These are phyloP conservation scores for Tipula vernalis DNA, from an alignment of 2,888 invertebrate species.

Conservation along the genomic window DNA sequence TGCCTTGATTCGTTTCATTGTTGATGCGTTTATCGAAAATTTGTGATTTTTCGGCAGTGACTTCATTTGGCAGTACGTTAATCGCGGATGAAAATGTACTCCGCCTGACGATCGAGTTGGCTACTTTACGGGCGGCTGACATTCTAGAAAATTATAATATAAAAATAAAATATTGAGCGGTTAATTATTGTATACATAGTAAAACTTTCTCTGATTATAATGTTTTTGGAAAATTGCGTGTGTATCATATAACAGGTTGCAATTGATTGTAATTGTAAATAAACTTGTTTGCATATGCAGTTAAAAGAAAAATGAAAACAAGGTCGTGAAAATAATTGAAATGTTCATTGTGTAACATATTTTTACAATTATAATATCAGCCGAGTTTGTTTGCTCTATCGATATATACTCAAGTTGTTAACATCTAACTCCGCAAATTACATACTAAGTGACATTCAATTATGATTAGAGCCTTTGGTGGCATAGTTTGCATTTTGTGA, in stretches of 20 bases:
- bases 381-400: neutral
- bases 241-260: neutral
- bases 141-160: neutral
- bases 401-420: neutral
- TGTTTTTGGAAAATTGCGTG: neutral
- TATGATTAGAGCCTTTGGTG: neutral
- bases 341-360: neutral
- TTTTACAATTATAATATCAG: neutral
- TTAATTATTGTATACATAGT: too few species aligned
- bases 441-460: neutral
- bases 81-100: constrained; percentile 27
- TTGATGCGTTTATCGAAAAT: neutral
- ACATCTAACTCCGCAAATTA: neutral
- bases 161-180: neutral
- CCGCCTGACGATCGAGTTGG: constrained; percentile 21
- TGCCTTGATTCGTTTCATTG: neutral
- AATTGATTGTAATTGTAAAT: neutral
- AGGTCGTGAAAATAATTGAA: neutral
- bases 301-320: neutral
- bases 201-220: neutral
- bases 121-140: neutral
- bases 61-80: constrained; percentile 20
- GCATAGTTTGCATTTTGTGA: neutral
- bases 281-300: neutral
- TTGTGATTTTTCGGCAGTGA: constrained; percentile 14